Evolutionary conservation across 2,113 vertebrate genomes (phyloP).

Genomic region (Dipodomys stephensi): DNA sequence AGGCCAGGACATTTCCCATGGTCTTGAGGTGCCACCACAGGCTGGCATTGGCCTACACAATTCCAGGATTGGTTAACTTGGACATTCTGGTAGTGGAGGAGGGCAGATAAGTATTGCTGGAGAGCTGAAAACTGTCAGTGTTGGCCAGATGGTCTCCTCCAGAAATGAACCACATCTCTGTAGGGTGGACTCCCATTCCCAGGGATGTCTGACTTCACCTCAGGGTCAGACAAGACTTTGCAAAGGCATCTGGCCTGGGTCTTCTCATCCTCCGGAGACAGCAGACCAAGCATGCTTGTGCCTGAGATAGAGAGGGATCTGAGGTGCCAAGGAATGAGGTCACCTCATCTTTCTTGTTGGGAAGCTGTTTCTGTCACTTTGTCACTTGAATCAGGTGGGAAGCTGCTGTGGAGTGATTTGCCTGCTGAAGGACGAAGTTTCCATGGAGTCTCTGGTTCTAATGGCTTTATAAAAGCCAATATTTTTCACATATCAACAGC

Average conservation of each 20-base stretch:
- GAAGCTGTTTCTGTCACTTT: not conserved
- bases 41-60: too few relatives aligned
- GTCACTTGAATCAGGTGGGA: not conserved
- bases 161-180: not conserved
- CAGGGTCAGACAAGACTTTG: not conserved
- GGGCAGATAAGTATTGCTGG: not conserved
- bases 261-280: not conserved
- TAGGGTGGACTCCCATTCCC: not conserved
- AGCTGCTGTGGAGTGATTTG: too few relatives aligned
- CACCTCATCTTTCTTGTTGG: not conserved
- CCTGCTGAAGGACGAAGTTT: not conserved
- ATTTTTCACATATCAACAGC: not conserved
- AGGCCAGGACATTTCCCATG: not conserved
- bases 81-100: not conserved
- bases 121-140: not conserved
- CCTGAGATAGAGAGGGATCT: not conserved
- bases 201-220: not conserved
- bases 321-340: rapidly evolving
- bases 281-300: not conserved
- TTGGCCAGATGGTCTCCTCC: not conserved
- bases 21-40: not conserved
- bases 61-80: not conserved
- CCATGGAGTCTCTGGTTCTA: not conserved
- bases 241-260: not conserved
- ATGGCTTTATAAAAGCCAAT: not conserved